Evolutionary conservation across 2,888 invertebrate genomes (phyloP), one percentile per base, ranked within the genome.

Genomic region (Acanthococcus lagerstroemiae): DNA sequence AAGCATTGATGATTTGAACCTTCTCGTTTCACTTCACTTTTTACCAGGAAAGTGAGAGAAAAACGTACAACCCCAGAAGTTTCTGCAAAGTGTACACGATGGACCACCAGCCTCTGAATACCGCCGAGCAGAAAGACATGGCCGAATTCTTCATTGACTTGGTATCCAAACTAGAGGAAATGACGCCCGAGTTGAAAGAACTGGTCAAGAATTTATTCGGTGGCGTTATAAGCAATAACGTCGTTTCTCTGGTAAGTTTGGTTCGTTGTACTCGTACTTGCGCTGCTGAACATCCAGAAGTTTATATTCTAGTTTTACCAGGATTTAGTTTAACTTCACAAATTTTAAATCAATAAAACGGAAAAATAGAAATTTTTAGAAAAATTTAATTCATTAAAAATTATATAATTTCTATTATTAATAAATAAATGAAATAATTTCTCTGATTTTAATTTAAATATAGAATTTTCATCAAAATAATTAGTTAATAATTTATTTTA

Each of bases 81-180:
- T 95, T 95, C 76, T 95, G 95, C 76, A 90, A 94, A 71, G 93
- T 71, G 0, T 95, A 95, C 77, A 93, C 92, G 63, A 95, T 95
- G 95, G 94, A 95, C 75, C 93, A 95, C 75, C 94, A 95, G 75
- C 93, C 94, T 0, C 77, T 95, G 6, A 95, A 95, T 76, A 95
- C 95, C 0, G 94, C 94, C 0, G 95, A 95, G 74, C 95, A 95
- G 77, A 95, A 95, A 74, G 95, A 95, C 74, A 95, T 95, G 95
- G 94, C 95, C 0, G 95, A 95, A 77, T 95, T 95, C 79, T 95
- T 95, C 75, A 95, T 95, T 65, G 95, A 95, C 78, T 83, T 95
- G 55, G 94, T 95, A 27, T 93, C 93, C 22, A 95, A 95, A 75
- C 78, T 95, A 15, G 95, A 95, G 76, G 95, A 95, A 77, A 95